These are phyloP conservation scores for Dysmachus trigonus DNA, from an alignment of 2,888 invertebrate species.

Conservation along the genomic window DNA sequence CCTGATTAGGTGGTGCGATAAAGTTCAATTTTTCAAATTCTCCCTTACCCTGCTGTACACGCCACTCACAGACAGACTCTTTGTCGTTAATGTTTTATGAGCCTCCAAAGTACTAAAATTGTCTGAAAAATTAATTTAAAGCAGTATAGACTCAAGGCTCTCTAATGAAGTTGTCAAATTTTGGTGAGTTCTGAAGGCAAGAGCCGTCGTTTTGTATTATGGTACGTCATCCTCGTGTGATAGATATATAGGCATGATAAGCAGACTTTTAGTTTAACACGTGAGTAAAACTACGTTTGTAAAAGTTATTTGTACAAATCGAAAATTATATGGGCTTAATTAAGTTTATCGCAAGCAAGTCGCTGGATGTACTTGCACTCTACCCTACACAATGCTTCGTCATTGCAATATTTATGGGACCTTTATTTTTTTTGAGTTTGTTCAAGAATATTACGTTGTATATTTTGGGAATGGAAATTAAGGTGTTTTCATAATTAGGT, in stretches of 20 bases:
- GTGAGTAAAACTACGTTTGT: background rate
- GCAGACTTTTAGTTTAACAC: background rate
- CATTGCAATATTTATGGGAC: background rate
- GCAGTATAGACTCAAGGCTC: background rate
- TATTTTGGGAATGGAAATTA: background rate
- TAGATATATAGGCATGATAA: background rate
- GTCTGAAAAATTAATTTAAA: slow-evolving; percentile 31
- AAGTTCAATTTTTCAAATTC: slow-evolving; percentile 23
- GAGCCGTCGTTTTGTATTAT: background rate
- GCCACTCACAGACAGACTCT: background rate
- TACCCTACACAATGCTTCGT: background rate
- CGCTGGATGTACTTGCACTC: background rate
- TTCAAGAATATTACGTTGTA: background rate
- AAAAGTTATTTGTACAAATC: slow-evolving; percentile 27
- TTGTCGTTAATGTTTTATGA: slow-evolving; percentile 40
- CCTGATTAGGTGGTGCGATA: slow-evolving; percentile 22
- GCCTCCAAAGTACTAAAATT: slow-evolving; percentile 2
- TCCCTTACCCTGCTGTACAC: background rate
- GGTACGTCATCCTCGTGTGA: background rate
- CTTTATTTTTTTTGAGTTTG: background rate
- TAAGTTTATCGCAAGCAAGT: background rate
- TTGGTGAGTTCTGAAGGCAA: slow-evolving; percentile 12
- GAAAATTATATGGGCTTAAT: slow-evolving; percentile 21
- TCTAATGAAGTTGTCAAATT: slow-evolving; percentile 41
- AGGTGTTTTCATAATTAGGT: background rate